Evolutionary conservation across 1,140 invertebrate species (phyloP).

Genomic region (Cyclina sinensis): DNA sequence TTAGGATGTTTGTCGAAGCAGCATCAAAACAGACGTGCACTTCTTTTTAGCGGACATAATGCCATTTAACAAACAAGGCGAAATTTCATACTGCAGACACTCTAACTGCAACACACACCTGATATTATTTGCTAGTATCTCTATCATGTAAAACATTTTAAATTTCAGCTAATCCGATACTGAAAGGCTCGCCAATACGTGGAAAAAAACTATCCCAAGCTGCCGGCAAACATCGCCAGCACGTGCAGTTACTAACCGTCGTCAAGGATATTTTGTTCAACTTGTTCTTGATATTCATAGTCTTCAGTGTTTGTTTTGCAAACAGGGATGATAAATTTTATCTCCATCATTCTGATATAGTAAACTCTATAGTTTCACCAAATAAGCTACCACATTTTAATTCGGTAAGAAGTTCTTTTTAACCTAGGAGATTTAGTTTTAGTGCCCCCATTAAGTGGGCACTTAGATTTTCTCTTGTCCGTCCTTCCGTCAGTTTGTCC

Average conservation of each 20-base stretch:
- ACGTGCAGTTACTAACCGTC: background rate
- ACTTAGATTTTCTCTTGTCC: no score
- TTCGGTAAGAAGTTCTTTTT: background rate
- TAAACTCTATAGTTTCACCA: conserved; percentile 53
- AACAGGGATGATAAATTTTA: conserved; percentile 71
- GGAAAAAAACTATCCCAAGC: background rate
- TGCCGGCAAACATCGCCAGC: background rate
- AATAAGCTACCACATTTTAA: background rate
- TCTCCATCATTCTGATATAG: conserved; percentile 53
- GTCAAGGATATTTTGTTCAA: conserved; percentile 62
- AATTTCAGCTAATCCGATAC: background rate
- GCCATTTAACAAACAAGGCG: no score
- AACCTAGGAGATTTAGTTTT: no score
- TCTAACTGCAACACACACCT: no score
- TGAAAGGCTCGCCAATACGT: background rate
- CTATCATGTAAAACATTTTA: background rate
- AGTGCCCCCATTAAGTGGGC: no score
- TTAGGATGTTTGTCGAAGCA: no score
- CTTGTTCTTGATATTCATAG: conserved; percentile 11
- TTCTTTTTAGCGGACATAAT: no score
- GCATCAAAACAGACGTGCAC: no score
- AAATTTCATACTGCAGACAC: no score
- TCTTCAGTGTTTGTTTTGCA: conserved; percentile 71
- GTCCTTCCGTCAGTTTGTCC: no score
- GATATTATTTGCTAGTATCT: no score